Conservation (phyloP, 2,888 invertebrate species). For the Calameuta idolon region DNA sequence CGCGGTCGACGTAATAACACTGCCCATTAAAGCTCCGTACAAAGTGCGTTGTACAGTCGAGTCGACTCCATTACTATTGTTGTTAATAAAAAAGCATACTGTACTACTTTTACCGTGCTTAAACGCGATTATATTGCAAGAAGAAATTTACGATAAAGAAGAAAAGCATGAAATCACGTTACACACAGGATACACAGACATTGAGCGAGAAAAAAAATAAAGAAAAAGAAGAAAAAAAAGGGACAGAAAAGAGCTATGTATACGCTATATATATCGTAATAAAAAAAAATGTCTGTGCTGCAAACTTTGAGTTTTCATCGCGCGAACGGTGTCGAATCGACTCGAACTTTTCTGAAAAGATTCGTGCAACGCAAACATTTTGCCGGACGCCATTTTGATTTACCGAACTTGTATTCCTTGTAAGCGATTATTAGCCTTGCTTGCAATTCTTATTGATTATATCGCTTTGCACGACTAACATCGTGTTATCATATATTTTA, state of each 20-base stretch:
- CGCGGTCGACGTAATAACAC: constrained; percentile 58
- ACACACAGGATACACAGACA: neutral
- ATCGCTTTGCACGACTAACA: neutral
- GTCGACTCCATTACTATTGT: constrained; percentile 25
- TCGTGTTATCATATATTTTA: neutral
- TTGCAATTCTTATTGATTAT: neutral
- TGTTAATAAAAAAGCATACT: constrained; percentile 36
- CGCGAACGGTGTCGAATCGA: neutral
- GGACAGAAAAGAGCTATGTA: neutral
- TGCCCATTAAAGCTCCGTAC: constrained; percentile 40
- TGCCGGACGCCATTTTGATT: neutral
- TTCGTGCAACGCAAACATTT: neutral
- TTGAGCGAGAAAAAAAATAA: neutral
- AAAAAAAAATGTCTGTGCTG: constrained; percentile 8
- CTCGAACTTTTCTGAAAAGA: neutral
- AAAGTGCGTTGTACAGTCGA: constrained; percentile 3
- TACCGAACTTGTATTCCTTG: neutral
- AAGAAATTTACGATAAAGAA: neutral
- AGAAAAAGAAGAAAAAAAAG: neutral
- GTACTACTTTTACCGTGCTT: constrained; percentile 39
- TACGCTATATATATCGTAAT: constrained; percentile 9
- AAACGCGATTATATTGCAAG: constrained; percentile 16
- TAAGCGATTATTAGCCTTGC: neutral
- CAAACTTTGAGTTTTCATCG: neutral
- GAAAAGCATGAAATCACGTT: neutral